Evolutionary conservation across 2,113 vertebrate species (phyloP).

Genomic region (Plectropomus leopardus): DNA sequence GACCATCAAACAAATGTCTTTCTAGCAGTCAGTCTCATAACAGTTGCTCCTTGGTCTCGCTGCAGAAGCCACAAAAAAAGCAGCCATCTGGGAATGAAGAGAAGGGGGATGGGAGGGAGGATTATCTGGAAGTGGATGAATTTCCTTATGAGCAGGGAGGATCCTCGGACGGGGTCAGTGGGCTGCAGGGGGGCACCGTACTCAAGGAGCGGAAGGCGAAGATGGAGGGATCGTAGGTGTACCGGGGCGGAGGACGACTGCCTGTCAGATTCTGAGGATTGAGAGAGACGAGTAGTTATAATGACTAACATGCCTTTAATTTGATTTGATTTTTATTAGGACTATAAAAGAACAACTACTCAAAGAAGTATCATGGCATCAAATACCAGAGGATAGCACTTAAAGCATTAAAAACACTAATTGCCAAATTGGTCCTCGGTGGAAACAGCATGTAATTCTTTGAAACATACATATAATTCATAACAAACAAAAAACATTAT

Average conservation of each 20-base stretch:
- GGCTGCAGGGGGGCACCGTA: slow-evolving; percentile 89
- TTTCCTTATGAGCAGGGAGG: slow-evolving; percentile 88
- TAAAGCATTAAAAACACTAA: too few relatives aligned
- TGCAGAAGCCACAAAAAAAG: slow-evolving; percentile 59
- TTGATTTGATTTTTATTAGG: too few relatives aligned
- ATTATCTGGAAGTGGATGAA: slow-evolving; percentile 48
- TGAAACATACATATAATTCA: too few relatives aligned
- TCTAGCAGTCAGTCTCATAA: slow-evolving; percentile 47
- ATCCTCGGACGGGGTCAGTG: slow-evolving; percentile 88
- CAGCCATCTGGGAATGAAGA: slow-evolving; percentile 50
- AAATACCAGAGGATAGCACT: too few relatives aligned
- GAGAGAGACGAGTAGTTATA: slow-evolving; percentile 16
- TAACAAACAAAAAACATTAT: too few relatives aligned
- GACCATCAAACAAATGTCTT: slow-evolving; percentile 58
- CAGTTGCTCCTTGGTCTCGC: slow-evolving; percentile 46
- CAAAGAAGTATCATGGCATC: too few relatives aligned
- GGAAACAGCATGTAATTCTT: too few relatives aligned
- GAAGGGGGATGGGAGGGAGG: background rate
- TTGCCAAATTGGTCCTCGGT: too few relatives aligned
- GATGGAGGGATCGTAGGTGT: slow-evolving; percentile 90
- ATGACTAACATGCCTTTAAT: slow-evolving; percentile 21
- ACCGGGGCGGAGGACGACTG: slow-evolving; percentile 85
- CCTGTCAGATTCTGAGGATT: slow-evolving; percentile 85
- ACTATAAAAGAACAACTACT: too few relatives aligned
- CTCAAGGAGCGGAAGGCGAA: slow-evolving; percentile 93